Evolutionary conservation across 2,113 vertebrate species (phyloP).

Genomic region (Nesospiza acunhae): DNA sequence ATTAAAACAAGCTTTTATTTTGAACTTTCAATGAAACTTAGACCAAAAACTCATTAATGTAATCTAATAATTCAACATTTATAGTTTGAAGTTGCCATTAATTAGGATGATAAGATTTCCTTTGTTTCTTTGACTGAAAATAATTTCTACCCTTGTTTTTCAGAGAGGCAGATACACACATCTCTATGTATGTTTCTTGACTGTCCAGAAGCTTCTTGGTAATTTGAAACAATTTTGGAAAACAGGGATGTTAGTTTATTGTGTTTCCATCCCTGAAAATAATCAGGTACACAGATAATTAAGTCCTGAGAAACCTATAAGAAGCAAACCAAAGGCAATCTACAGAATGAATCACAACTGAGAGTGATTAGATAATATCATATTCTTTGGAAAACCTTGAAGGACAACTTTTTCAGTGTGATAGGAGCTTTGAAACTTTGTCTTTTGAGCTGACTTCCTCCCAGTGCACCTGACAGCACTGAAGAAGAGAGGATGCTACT

Average conservation of each 20-base stretch:
- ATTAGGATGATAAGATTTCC: background rate
- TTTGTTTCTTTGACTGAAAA: background rate
- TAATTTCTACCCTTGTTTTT: background rate
- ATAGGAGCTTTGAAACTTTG: background rate
- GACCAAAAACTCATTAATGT: background rate
- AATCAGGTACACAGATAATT: background rate
- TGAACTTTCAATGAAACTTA: background rate
- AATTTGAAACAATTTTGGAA: background rate
- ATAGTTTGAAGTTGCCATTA: background rate
- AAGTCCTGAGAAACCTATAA: background rate
- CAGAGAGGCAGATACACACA: background rate
- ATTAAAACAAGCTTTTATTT: background rate
- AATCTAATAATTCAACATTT: background rate
- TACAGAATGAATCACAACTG: background rate
- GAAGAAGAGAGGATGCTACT: background rate
- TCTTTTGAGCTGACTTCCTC: background rate
- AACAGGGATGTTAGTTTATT: background rate
- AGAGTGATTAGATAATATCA: background rate
- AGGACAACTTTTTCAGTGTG: background rate
- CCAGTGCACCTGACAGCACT: background rate
- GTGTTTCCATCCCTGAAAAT: background rate
- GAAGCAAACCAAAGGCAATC: background rate
- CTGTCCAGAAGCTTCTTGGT: background rate
- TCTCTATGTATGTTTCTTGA: background rate
- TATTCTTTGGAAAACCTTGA: background rate